These are phyloP conservation scores for Oedothorax gibbosus DNA, from an alignment of 1,140 invertebrate species.

Conservation along the genomic window DNA sequence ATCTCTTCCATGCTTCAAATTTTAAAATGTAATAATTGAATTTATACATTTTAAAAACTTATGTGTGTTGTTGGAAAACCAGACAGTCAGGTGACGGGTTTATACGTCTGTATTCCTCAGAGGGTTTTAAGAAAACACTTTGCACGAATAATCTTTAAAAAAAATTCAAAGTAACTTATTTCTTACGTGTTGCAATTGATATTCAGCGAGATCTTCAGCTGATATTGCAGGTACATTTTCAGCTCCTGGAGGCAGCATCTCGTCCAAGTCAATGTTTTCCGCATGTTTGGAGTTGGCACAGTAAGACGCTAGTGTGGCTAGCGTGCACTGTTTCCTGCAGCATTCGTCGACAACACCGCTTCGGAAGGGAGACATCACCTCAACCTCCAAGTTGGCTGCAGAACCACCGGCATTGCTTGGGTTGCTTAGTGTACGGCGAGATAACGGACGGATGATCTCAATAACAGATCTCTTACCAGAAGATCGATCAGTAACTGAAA, in stretches of 20 bases:
- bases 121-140: too few relatives aligned
- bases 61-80: too few relatives aligned
- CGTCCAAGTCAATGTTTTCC: constrained; percentile 29
- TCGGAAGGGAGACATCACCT: not conserved
- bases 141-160: too few relatives aligned
- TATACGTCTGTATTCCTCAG: too few relatives aligned
- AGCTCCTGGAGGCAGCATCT: constrained; percentile 26
- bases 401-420: not conserved
- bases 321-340: constrained; percentile 50
- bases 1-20: too few relatives aligned
- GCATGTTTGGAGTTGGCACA: constrained; percentile 33
- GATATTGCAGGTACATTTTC: constrained; percentile 22
- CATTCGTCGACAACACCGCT: constrained; percentile 55
- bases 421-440: constrained; percentile 12
- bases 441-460: constrained; percentile 24
- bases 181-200: constrained; percentile 42
- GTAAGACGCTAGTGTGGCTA: constrained; percentile 42
- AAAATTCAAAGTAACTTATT: too few relatives aligned
- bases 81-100: too few relatives aligned
- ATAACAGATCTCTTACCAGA: constrained; percentile 8
- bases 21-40: too few relatives aligned
- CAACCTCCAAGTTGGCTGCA: not conserved
- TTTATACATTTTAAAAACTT: too few relatives aligned
- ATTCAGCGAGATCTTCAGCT: constrained; percentile 44
- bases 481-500: constrained; percentile 17